phyloP scores from a whole-genome alignment of 2,113 vertebrate genomes.

The Tragelaphus imberbis region DNA sequence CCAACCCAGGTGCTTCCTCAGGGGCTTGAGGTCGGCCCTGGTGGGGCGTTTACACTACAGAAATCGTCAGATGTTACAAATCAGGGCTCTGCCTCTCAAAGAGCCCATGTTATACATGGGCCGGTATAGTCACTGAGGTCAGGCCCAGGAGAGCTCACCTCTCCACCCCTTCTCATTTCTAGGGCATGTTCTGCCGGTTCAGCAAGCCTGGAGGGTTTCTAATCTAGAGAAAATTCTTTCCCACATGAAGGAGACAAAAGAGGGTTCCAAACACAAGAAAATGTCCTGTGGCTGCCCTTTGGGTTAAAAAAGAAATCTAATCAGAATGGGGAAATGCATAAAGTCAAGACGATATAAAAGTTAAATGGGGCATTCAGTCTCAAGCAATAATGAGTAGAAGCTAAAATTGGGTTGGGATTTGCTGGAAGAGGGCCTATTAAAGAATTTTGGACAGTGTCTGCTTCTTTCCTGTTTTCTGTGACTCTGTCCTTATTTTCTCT shows the following conservation, averaged over 20 bases:
- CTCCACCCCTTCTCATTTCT: background rate
- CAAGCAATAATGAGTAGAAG: background rate
- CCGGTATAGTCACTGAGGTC: background rate
- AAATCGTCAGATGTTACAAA: background rate
- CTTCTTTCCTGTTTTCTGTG: background rate
- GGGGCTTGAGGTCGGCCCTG: background rate
- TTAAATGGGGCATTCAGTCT: conserved; percentile 35
- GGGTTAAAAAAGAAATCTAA: background rate
- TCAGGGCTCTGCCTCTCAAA: background rate
- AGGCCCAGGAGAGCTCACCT: background rate
- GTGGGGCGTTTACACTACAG: background rate
- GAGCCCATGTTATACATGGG: background rate
- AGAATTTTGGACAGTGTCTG: background rate
- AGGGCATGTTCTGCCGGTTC: background rate
- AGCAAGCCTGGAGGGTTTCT: conserved; percentile 49
- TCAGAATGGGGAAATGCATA: conserved; percentile 6
- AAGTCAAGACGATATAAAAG: conserved; percentile 11
- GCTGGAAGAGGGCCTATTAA: background rate
- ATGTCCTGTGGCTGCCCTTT: conserved; percentile 40
- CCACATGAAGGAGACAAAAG: background rate
- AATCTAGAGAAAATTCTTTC: background rate
- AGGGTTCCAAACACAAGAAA: conserved; percentile 70
- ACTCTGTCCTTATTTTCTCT: background rate
- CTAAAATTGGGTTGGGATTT: background rate
- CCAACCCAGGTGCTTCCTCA: background rate